Evolutionary conservation across 2,797 vertebrate genomes (phyloP), one percentile per base, ranked within the genome.

Genomic region (Sebastes aleutianus): DNA sequence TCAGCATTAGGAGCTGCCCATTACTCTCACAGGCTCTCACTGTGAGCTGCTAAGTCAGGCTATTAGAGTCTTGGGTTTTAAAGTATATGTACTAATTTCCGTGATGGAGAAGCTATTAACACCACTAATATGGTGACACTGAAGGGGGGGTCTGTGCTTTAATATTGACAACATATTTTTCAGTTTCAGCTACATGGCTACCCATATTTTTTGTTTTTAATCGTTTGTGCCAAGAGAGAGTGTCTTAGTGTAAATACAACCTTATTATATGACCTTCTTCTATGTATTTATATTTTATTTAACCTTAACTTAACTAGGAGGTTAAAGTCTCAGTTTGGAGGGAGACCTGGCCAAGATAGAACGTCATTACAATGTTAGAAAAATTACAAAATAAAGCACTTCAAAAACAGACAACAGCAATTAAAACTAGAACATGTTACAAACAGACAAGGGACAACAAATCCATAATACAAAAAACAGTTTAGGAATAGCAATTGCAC

Each of bases 21-120:
- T 67, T 79, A 65, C 72, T 79, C 20, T 71, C 24, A 16, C 14
- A 59, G 36, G 70, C 62, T 84, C 24, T 61, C 70, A 50, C 58
- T 54, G 5, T 67, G 27, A 69, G 54, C 65, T 63, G 24, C 34
- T 74, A 54, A 63, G 8, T 77, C 58, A 24, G 22, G 24, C 57
- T 76, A 74, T 69, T 24, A 20, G 7, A 11, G 20, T 56, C 27
- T 27, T 20, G 27, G n/a, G 54, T 56, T 86, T 74, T 47, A 20
- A 64, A 70, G 20, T 29, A 32, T 32, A 63, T 27, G 22, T n/a
- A 74, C 31, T 54, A 4, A 69, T 77, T 81, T 74, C 20, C 61
- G 8, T 68, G 6, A 59, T 24, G 5, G 12, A 71, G 20, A 74
- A 27, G 50, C 50, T 64, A 39, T 71, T 73, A 61, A 24, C 24